Percentiles rank a stretch among this genome's conserved stretches.
Conservation (phyloP, 2,888 invertebrate species). For the Platypus cylindrus region DNA sequence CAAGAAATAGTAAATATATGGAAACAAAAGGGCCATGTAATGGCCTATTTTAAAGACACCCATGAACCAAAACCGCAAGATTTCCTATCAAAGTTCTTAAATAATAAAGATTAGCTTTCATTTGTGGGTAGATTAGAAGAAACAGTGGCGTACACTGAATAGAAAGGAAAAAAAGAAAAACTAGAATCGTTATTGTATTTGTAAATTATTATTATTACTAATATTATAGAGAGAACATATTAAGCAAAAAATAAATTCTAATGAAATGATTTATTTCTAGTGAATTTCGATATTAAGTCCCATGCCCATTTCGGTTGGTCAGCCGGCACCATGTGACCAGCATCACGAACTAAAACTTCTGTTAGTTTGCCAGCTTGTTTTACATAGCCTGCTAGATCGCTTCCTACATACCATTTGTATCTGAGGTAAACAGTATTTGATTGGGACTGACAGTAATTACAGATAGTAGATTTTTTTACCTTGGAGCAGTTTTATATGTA, state of each 20-base stretch:
- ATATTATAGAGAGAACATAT: not conserved
- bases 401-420: slow-evolving; percentile 55
- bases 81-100: slow-evolving; percentile 83
- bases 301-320: slow-evolving; percentile 69
- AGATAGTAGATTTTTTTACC: slow-evolving; percentile 25
- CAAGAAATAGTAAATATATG: slow-evolving; percentile 74
- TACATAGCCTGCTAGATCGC: slow-evolving; percentile 59
- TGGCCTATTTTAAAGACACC: slow-evolving; percentile 79
- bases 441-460: not conserved
- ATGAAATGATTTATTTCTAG: slow-evolving; percentile 27
- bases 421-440: slow-evolving; percentile 2
- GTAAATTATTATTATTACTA: no score
- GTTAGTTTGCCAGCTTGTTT: slow-evolving; percentile 58
- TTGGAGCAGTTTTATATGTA: slow-evolving; percentile 51
- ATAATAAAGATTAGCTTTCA: slow-evolving; percentile 44
- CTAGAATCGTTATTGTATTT: slow-evolving; percentile 2
- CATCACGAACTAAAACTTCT: slow-evolving; percentile 62
- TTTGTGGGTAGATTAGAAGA: no score
- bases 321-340: slow-evolving; percentile 71
- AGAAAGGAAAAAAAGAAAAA: slow-evolving; percentile 26
- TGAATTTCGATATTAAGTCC: slow-evolving; percentile 59
- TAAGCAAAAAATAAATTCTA: not conserved
- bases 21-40: slow-evolving; percentile 82
- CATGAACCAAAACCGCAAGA: slow-evolving; percentile 75
- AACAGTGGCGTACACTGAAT: slow-evolving; percentile 1